Conservation (phyloP, 2,113 vertebrate genomes). For the Paratilapia polleni region DNA sequence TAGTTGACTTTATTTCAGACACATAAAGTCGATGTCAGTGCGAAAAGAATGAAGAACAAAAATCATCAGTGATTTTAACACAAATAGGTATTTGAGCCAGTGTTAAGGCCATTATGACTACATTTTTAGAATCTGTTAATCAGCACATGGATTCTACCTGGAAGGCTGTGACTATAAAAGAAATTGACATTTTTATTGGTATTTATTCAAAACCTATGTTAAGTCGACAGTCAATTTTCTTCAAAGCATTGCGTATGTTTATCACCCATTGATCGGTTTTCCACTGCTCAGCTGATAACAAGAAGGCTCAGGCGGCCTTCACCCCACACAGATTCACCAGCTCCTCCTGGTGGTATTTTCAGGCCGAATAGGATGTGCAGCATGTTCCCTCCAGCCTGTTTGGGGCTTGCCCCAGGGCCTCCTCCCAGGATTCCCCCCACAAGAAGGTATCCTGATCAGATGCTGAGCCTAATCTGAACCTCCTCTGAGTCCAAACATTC, state of each 20-base stretch:
- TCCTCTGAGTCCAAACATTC: neutral
- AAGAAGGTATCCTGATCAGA: neutral
- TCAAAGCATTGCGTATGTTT: neutral
- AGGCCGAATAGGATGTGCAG: neutral
- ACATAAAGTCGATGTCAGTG: neutral
- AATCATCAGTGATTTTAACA: neutral
- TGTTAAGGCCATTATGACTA: neutral
- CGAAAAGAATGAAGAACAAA: neutral
- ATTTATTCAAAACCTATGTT: neutral
- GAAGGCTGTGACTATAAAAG: neutral
- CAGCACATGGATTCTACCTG: neutral
- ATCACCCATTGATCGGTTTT: neutral
- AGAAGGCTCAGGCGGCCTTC: neutral
- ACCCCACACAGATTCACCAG: accelerated
- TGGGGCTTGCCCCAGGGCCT: neutral
- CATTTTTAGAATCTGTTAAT: neutral
- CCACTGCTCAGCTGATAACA: neutral
- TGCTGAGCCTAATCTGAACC: neutral
- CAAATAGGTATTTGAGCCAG: neutral
- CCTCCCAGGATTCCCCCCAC: neutral
- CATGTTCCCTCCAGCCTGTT: neutral
- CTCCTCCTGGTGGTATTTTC: neutral
- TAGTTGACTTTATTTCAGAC: neutral
- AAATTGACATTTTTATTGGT: neutral
- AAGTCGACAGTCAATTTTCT: neutral